Conservation (phyloP, 2,113 vertebrate species). For the Phycodurus eques region DNA sequence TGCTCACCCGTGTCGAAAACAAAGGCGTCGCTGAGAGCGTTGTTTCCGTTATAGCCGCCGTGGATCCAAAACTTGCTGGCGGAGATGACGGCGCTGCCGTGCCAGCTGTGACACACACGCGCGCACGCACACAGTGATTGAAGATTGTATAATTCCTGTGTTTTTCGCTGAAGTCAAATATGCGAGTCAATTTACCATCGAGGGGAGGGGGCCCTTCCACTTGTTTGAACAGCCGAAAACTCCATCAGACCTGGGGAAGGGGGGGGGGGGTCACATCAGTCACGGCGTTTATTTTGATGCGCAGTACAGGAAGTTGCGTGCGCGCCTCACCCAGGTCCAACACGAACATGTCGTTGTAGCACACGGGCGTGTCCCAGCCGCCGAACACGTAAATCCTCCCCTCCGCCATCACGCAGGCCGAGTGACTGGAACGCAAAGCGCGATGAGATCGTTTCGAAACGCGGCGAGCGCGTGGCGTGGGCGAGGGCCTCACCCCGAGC, state of each 20-base stretch:
- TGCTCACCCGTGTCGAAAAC: conserved; percentile 72
- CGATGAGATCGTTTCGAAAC: too few relatives aligned
- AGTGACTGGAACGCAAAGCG: conserved; percentile 55
- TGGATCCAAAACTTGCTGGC: conserved; percentile 71
- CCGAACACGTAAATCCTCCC: conserved; percentile 72
- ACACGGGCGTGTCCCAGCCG: conserved; percentile 74
- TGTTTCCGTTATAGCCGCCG: conserved; percentile 71
- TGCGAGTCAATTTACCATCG: conserved; percentile 59
- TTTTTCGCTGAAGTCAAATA: neutral
- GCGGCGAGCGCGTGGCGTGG: too few relatives aligned
- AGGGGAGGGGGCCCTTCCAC: conserved; percentile 72
- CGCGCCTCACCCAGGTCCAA: conserved; percentile 76
- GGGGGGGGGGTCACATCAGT: too few relatives aligned
- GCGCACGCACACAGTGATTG: too few relatives aligned
- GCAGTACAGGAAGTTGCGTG: neutral
- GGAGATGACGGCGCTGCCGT: conserved; percentile 67
- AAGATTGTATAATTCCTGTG: neutral
- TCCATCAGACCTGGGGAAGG: conserved; percentile 76
- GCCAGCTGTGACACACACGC: conserved; percentile 60
- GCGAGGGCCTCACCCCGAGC: conserved; percentile 71
- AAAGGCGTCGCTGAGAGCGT: conserved; percentile 67
- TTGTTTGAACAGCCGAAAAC: conserved; percentile 72
- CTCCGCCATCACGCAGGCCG: conserved; percentile 71
- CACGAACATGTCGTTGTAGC: conserved; percentile 77
- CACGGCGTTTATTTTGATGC: too few relatives aligned